Evolutionary conservation across 2,888 invertebrate species (phyloP), one percentile per base, ranked within the genome.

Genomic region (Lasioglossum pauxillum): DNA sequence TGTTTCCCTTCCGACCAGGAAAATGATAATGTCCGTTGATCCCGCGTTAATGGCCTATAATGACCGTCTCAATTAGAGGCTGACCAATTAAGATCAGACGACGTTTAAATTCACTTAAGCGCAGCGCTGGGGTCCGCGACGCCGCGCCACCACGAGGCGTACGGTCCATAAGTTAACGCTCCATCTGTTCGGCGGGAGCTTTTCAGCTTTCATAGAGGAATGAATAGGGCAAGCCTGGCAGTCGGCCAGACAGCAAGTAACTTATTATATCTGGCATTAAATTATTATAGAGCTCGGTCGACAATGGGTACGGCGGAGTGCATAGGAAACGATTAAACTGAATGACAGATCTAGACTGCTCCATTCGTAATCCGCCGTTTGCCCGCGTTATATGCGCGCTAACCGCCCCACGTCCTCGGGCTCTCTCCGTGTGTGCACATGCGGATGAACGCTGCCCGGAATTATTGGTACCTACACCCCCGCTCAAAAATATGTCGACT

Each of bases 251-350:
- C 94, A 94, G 94, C 94, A 92, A 95, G 95, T 95, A 94, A 95
- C 95, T 95, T 95, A 95, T 95, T 95, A 95, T 95, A 95, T 95
- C 94, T 95, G 94, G 94, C 95, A 94, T 95, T 95, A 95, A 95
- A 95, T 95, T 95, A 95, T 95, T 94, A 95, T 95, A 93, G 93
- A 95, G 93, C 93, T 88, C 86, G 90, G 89, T 88, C 92, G 93
- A 95, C 95, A 95, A 95, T 95, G 94, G 95, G 93, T 92, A 94
- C 93, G 92, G 93, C 93, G 91, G 92, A 95, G 95, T 95, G 94
- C 95, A 95, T 94, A 94, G 94, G 94, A 95, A 95, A 93, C 95
- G 94, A 95, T 95, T 95, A 95, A 95, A 94, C 92, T 92, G 92
- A 93, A 94, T 94, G 94, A 94, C 94, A 91, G 91, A 93, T 93